Conservation (phyloP, 2,113 vertebrate genomes). For the Nothoprocta pentlandii region DNA sequence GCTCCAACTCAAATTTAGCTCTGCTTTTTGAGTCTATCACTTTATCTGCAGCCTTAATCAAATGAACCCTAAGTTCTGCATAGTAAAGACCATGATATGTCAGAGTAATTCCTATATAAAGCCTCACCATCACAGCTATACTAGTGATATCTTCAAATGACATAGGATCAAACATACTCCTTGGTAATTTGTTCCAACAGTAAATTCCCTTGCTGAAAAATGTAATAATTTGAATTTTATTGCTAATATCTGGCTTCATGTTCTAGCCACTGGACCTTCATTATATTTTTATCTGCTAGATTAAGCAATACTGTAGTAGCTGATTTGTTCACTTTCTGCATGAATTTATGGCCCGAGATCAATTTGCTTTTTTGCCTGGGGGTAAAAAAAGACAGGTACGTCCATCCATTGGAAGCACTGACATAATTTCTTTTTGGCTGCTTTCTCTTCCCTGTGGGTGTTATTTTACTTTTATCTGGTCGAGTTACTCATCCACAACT, state of each 20-base stretch:
- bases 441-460: neutral
- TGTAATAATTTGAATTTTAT: conserved; percentile 1
- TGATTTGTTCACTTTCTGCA: neutral
- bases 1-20: neutral
- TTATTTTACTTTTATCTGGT: conserved; percentile 13
- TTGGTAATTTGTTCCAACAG: neutral
- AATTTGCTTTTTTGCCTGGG: neutral
- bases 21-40: neutral
- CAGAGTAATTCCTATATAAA: neutral
- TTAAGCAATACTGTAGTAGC: neutral
- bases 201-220: conserved; percentile 9
- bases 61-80: neutral
- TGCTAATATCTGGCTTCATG: neutral
- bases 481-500: neutral
- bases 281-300: neutral
- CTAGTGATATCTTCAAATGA: neutral
- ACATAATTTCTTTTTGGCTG: conserved; percentile 16
- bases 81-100: neutral
- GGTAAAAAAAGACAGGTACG: neutral
- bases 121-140: neutral
- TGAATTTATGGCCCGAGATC: neutral
- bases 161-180: neutral
- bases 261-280: neutral
- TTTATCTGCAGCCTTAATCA: neutral
- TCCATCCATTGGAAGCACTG: conserved; percentile 9